Base-by-base conservation (phyloP, 23 tunicate species). In the Aplidium turbinatum region DNA sequence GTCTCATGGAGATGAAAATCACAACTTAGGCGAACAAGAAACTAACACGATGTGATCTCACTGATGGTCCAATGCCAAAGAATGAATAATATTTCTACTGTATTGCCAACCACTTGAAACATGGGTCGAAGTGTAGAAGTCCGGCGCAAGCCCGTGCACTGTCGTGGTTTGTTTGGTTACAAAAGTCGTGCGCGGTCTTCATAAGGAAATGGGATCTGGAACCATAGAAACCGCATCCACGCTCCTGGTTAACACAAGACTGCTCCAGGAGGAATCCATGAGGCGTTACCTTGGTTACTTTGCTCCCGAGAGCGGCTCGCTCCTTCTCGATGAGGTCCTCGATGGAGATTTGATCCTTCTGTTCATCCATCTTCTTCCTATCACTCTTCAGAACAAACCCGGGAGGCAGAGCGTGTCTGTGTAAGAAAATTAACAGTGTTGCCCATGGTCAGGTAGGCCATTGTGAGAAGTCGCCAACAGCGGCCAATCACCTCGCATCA, bases 301-400 rank as follows among this genome's bases (percentile, higher is more conserved):
- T 91, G 18, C 68, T 25, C 5, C 99, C 99, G 18, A 95, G 92
- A 3, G 99, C 99, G 18, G 99, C 99, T 18, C 99, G 62, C 68
- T 95, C 99, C 68, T 64, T 88, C 60, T 95, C 99, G 0, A 95
- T 65, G 21, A 95, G 68, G 54, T 95, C 99, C 63, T 95, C 99
- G 20, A 95, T 91, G 0, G 99, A 83, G 31, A 95, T 88, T 57
- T 82, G 67, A 39, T 83, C 96, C 31, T 68, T 70, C 38, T 83
- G 92, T 16, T 89, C 96, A 0, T 95, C 95, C 96, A 88, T 83
- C 70, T 89, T 84, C 80, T 95, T 95, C 40, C 80, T 53, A 6
- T 95, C 99, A 29, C 82, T 63, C 52, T 95, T 95, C 63, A 95
- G 50, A 25, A 95, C 74, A 55, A 78, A 95, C 5, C 96, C 99